A percentile compares a stretch with the other conserved stretches of the same genome.
These are phyloP conservation scores for Panthera uncia DNA, from an alignment of 2,113 vertebrate genomes.

Conservation along the genomic window DNA sequence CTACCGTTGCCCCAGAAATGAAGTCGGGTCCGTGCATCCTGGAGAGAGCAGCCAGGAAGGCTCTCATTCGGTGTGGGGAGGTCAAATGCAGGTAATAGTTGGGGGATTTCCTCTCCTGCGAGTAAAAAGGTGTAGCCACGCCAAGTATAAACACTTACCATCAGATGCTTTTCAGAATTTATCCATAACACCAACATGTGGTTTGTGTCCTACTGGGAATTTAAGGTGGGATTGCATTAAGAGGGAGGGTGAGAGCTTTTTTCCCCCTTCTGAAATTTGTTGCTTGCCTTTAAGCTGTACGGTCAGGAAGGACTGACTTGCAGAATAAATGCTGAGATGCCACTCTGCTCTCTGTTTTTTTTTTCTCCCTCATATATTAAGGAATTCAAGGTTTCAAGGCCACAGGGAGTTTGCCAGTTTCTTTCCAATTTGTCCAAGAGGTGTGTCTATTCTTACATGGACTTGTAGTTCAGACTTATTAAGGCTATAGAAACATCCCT, in stretches of 20 bases:
- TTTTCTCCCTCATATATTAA: background rate
- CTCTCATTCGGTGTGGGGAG: background rate
- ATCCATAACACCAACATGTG: constrained; percentile 12
- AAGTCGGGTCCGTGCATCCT: too few relatives aligned
- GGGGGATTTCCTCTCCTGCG: constrained; percentile 50
- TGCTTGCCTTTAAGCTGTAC: background rate
- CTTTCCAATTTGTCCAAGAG: background rate
- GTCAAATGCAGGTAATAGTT: background rate
- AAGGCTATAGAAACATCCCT: background rate
- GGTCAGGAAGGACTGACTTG: background rate
- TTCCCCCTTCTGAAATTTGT: background rate
- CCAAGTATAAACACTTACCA: constrained; percentile 21
- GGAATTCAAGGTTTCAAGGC: background rate
- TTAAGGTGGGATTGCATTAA: background rate
- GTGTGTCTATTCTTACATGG: background rate
- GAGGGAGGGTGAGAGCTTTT: background rate
- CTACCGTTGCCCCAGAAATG: background rate
- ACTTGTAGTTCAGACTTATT: background rate
- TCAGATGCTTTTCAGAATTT: constrained; percentile 17
- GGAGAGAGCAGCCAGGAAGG: background rate
- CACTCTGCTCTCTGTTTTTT: background rate
- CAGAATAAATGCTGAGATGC: background rate
- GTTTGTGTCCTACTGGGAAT: constrained; percentile 45
- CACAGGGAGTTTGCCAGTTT: background rate
- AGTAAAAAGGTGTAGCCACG: background rate